A percentile compares a stretch with the other conserved stretches of the same genome.
These are phyloP conservation scores for Chascanopsetta lugubris DNA, from an alignment of 2,113 vertebrate species.

Conservation along the genomic window DNA sequence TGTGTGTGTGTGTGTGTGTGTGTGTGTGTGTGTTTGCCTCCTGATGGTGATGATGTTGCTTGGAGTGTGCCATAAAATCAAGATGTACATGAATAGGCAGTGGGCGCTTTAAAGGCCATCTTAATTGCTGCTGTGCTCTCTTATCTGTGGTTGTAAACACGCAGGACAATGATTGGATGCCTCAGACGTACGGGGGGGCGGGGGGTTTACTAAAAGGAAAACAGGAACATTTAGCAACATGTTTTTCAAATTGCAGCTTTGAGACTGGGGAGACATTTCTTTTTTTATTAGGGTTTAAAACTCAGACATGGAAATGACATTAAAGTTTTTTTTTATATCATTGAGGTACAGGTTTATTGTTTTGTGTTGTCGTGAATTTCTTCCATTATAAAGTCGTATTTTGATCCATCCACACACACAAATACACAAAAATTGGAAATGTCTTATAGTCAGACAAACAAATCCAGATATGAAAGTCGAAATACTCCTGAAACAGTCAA, in stretches of 20 bases:
- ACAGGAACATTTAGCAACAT: slow-evolving; percentile 29
- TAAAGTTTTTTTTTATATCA: background rate
- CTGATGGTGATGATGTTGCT: slow-evolving; percentile 42
- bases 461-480: too few relatives aligned
- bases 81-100: slow-evolving; percentile 52
- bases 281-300: background rate
- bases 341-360: slow-evolving; percentile 1
- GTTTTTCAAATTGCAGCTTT: slow-evolving; percentile 35
- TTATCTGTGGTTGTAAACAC: slow-evolving; percentile 69
- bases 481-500: too few relatives aligned
- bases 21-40: slow-evolving; percentile 36
- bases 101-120: slow-evolving; percentile 56
- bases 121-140: slow-evolving; percentile 61
- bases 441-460: too few relatives aligned
- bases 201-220: slow-evolving; percentile 48
- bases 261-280: background rate
- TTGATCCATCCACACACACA: background rate
- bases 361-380: background rate
- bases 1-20: too few relatives aligned
- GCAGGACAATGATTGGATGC: slow-evolving; percentile 47
- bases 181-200: slow-evolving; percentile 34
- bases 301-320: background rate
- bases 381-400: background rate
- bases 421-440: too few relatives aligned
- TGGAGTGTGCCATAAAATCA: slow-evolving; percentile 58